Evolutionary conservation across 2,797 vertebrate species (phyloP).

Genomic region (Mycteria americana): DNA sequence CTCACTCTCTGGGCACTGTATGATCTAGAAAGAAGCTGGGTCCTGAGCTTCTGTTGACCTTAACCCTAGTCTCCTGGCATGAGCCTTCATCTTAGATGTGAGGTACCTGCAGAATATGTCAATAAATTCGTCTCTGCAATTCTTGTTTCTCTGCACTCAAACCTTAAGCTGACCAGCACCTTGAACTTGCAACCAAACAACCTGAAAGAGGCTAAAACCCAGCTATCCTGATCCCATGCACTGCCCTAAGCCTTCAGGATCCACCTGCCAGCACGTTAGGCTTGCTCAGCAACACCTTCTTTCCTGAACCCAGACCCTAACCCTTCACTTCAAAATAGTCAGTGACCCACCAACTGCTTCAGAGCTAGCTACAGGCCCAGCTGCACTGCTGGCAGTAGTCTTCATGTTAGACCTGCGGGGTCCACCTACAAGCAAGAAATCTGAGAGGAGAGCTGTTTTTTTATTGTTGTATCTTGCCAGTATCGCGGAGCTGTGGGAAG

Average conservation of each 20-base stretch:
- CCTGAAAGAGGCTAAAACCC: neutral
- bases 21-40: neutral
- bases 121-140: neutral
- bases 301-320: neutral
- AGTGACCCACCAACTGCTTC: neutral
- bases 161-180: neutral
- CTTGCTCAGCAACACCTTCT: neutral
- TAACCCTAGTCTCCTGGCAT: neutral
- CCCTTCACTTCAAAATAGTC: neutral
- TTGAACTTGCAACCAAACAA: neutral
- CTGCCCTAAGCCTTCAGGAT: neutral
- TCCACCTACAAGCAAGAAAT: neutral
- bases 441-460: neutral
- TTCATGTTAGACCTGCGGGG: neutral
- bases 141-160: neutral
- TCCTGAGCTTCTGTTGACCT: neutral
- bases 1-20: neutral
- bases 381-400: neutral
- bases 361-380: neutral
- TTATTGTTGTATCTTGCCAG: neutral
- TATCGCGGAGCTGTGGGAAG: neutral
- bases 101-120: neutral
- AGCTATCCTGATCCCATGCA: neutral
- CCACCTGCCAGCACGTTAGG: neutral
- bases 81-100: neutral